Conservation (phyloP, 2,113 vertebrate genomes). For the Phalacrocorax brasilianus region DNA sequence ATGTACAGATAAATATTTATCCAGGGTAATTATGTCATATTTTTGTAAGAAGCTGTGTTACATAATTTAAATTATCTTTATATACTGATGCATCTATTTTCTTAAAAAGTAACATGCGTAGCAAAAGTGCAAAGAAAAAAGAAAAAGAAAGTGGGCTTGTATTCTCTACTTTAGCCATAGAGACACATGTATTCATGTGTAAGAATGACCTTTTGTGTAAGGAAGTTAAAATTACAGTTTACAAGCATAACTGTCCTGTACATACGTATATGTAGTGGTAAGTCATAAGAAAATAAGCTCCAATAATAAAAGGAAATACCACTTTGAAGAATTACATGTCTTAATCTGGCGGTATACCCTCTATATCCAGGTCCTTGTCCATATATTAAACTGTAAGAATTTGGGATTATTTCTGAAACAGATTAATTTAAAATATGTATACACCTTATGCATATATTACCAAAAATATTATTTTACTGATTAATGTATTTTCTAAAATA, state of each 20-base stretch:
- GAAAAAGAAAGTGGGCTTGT: rapidly evolving
- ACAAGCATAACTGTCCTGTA: background rate
- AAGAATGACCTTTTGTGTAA: background rate
- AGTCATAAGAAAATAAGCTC: background rate
- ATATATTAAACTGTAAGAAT: background rate
- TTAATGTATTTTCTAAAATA: background rate
- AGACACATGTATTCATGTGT: background rate
- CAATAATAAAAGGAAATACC: background rate
- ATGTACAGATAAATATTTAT: background rate
- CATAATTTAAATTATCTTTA: background rate
- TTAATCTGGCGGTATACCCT: background rate
- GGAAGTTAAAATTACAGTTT: background rate
- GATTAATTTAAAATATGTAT: background rate
- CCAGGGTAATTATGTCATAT: background rate
- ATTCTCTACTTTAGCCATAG: background rate
- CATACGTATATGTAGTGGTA: background rate
- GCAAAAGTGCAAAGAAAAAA: background rate
- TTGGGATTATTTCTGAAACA: background rate
- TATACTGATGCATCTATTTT: background rate
- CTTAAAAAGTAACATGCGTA: background rate
- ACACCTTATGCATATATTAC: background rate
- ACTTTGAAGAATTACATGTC: background rate
- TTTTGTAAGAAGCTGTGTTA: background rate
- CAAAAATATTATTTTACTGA: background rate
- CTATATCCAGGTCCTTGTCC: background rate